Conservation (phyloP, 2,797 vertebrate species). For the Myiothlypis coronata region DNA sequence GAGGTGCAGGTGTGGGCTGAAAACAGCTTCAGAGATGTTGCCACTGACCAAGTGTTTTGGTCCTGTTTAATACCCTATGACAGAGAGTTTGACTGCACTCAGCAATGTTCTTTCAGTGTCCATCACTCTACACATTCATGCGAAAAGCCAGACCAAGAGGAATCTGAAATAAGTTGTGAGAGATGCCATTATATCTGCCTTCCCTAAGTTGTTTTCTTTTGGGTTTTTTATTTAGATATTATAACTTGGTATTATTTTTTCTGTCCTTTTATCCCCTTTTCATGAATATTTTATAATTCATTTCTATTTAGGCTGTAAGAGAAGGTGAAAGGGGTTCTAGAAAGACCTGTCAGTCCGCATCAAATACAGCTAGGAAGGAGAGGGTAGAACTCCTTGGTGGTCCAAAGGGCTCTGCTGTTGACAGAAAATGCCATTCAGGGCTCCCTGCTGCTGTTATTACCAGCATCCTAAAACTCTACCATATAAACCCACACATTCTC, state of each 20-base stretch:
- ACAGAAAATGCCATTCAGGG: neutral
- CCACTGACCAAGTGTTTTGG: neutral
- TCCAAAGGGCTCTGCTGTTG: neutral
- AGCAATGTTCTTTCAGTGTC: neutral
- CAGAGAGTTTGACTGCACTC: neutral
- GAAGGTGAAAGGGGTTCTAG: neutral
- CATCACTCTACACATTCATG: neutral
- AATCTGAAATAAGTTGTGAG: neutral
- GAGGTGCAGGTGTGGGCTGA: neutral
- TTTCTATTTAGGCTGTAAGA: neutral
- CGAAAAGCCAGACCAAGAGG: neutral
- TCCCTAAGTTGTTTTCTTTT: neutral
- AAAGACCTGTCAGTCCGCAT: neutral
- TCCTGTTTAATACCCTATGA: neutral
- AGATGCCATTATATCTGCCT: neutral
- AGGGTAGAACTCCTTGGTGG: neutral
- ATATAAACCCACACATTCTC: neutral
- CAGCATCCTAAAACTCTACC: neutral
- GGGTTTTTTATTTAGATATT: neutral
- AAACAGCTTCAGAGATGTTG: neutral
- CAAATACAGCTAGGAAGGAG: neutral
- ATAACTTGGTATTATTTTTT: neutral
- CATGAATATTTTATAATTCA: conserved; percentile 11
- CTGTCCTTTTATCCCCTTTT: neutral
- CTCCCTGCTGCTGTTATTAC: neutral